Percentiles rank a stretch among this genome's conserved stretches.
Evolutionary conservation across 2,113 vertebrate genomes (phyloP).

Genomic region (Syngnathus typhle): DNA sequence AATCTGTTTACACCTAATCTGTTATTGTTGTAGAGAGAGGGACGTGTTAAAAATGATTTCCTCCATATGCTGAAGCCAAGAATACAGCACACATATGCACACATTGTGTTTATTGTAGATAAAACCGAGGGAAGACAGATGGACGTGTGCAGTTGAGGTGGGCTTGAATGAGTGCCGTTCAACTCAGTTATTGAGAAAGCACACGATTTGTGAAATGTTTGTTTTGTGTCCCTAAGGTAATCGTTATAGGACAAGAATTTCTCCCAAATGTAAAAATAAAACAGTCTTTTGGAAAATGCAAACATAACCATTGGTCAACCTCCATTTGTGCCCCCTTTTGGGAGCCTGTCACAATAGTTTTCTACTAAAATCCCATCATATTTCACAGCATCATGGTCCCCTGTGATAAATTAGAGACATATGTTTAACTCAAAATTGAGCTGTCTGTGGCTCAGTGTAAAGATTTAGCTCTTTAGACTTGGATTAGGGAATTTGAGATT

Average conservation of each 20-base stretch:
- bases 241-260: not conserved
- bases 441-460: not conserved
- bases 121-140: slow-evolving; percentile 10
- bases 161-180: not conserved
- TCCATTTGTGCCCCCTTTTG: not conserved
- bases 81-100: not conserved
- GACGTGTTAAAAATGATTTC: slow-evolving; percentile 15
- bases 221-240: not conserved
- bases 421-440: not conserved
- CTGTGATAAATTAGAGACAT: not conserved
- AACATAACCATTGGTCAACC: not conserved
- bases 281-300: not conserved
- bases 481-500: not conserved
- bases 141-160: slow-evolving; percentile 11
- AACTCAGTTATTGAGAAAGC: slow-evolving; percentile 4
- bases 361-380: not conserved
- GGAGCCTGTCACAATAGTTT: not conserved
- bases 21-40: slow-evolving; percentile 10
- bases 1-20: not conserved
- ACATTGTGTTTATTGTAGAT: slow-evolving; percentile 14
- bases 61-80: slow-evolving; percentile 28
- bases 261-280: not conserved
- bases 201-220: not conserved
- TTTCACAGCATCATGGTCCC: not conserved
- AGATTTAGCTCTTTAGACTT: not conserved